Conservation (phyloP, 2,888 invertebrate species). For the Drosophila tripunctata region DNA sequence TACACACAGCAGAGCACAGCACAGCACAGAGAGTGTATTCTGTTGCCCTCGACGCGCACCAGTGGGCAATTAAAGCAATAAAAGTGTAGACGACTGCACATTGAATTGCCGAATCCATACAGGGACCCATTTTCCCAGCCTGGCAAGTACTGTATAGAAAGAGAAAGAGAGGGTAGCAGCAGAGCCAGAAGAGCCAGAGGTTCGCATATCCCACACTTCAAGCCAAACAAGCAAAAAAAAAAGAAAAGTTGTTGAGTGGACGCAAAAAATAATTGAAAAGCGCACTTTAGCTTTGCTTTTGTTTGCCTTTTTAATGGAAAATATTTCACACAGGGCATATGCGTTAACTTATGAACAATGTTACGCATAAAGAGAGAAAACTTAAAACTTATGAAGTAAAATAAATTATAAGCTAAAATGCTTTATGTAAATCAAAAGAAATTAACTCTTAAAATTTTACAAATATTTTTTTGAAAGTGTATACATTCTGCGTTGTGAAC, state of each 20-base stretch:
- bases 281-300: slow-evolving; percentile 51
- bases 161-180: neutral
- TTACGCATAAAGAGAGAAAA: neutral
- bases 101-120: slow-evolving; percentile 53
- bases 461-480: slow-evolving; percentile 7
- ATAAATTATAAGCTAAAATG: no score
- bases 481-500: neutral
- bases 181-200: neutral
- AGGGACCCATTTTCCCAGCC: slow-evolving; percentile 14
- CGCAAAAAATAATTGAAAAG: slow-evolving; percentile 73
- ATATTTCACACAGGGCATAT: slow-evolving; percentile 15
- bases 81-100: slow-evolving; percentile 70
- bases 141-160: slow-evolving; percentile 6
- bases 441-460: neutral
- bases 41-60: slow-evolving; percentile 63
- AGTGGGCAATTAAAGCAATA: slow-evolving; percentile 78
- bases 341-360: neutral
- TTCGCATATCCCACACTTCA: slow-evolving; percentile 18
- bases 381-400: no score
- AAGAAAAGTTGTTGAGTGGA: slow-evolving; percentile 62
- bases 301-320: slow-evolving; percentile 40
- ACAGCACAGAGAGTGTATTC: slow-evolving; percentile 38
- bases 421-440: neutral
- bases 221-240: no score
- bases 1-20: slow-evolving; percentile 36